A percentile compares a stretch with the other conserved stretches of the same genome.
phyloP scores from a whole-genome alignment of 2,797 vertebrate species.

The Thripadectes ignobilis region DNA sequence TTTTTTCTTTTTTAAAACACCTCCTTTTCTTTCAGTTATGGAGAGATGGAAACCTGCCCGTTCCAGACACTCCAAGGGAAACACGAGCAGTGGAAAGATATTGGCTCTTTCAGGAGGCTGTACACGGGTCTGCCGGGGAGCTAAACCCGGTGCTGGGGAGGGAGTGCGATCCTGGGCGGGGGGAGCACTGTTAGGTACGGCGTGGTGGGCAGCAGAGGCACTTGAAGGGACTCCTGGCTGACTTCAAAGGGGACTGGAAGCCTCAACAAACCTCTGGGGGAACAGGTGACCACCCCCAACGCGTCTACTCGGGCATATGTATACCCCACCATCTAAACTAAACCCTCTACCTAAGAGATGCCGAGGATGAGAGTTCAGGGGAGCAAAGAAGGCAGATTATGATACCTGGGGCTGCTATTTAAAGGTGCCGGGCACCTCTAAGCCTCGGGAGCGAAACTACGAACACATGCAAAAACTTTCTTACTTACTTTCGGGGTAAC shows the following conservation, averaged over 20 bases:
- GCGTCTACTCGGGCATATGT: fast-evolving
- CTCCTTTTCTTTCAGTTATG: constrained; percentile 37
- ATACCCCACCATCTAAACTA: neutral
- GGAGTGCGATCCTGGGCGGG: neutral
- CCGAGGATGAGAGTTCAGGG: neutral
- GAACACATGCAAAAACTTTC: neutral
- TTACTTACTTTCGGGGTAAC: constrained; percentile 91
- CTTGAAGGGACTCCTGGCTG: neutral
- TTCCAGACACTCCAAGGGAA: constrained; percentile 41
- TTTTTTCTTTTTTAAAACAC: neutral
- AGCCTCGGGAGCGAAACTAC: neutral
- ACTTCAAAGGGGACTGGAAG: neutral
- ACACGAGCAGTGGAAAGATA: constrained; percentile 43
- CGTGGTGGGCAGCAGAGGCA: neutral
- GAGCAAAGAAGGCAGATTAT: neutral
- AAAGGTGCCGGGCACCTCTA: neutral
- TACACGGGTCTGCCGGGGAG: neutral
- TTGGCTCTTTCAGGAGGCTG: constrained; percentile 10
- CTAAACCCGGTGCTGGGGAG: neutral
- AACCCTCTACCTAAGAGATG: neutral
- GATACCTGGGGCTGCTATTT: neutral
- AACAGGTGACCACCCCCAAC: neutral
- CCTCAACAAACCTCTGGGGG: neutral
- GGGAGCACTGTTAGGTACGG: neutral
- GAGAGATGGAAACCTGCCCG: constrained; percentile 53